Conservation (phyloP, 2,113 vertebrate genomes). For the Calypte anna region DNA sequence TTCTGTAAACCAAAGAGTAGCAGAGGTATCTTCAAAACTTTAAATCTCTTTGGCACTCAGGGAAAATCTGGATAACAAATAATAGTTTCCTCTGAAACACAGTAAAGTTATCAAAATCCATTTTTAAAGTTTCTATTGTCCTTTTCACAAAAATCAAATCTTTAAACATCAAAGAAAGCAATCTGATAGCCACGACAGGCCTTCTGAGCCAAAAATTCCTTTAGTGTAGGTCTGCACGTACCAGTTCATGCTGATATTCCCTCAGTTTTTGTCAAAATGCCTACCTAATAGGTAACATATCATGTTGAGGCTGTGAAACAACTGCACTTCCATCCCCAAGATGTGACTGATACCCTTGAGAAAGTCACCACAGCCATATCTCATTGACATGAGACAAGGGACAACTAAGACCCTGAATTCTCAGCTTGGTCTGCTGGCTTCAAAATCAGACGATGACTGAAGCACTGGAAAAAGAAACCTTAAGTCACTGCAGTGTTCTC, state of each 20-base stretch:
- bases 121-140: neutral
- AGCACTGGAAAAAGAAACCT: neutral
- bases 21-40: neutral
- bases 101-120: neutral
- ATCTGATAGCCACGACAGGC: neutral
- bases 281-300: neutral
- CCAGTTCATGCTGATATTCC: neutral
- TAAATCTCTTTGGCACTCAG: neutral
- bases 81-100: neutral
- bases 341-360: neutral
- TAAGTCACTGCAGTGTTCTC: neutral
- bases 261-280: neutral
- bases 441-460: neutral
- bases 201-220: neutral
- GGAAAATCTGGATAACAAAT: neutral
- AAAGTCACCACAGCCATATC: neutral
- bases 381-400: neutral
- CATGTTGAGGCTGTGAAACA: neutral
- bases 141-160: neutral
- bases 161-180: neutral
- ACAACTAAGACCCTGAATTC: neutral
- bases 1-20: neutral
- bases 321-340: neutral
- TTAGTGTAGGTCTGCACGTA: neutral
- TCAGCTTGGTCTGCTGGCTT: neutral